Evolutionary conservation across 2,888 invertebrate species (phyloP), one percentile per base, ranked within the genome.

Genomic region (Gortyna flavago): DNA sequence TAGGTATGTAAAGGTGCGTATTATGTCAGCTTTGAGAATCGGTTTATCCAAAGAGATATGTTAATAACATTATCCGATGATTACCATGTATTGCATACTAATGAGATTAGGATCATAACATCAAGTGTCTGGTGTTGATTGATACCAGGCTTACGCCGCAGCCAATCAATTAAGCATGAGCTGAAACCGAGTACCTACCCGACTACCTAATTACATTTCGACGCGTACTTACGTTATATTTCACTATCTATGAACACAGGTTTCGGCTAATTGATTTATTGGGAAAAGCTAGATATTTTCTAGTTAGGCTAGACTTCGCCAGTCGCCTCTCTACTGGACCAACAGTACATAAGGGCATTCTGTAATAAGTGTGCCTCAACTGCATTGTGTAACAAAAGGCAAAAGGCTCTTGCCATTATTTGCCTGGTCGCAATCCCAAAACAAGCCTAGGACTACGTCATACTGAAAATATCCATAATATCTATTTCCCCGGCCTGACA

Each of bases 81-180:
- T 84, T 79, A 84, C 84, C 75, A 71, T 81, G 81, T 81, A 85
- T 78, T 87, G 83, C 86, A 86, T 87, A 84, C 81, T 87, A 86
- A 87, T 84, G 84, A 87, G 87, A 88, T 88, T 81, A 85, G 73
- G 69, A 87, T 84, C 72, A 79, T 67, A 83, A 83, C 75, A 86
- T 85, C 84, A 82, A 87, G 81, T 87, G 83, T 79, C 80, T 85
- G 86, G 83, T 85, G 81, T 83, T 87, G 88, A 89, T 89, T 88
- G 87, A 88, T 87, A 86, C 81, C 77, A 83, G 80, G 77, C 85
- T 81, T 72, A 80, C 75, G 71, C 59, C 70, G 72, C 80, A 84
- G 77, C 78, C 83, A 81, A 86, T 84, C 83, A 88, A 87, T 86
- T 87, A 84, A 83, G 67, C 78, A 75, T 65, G 74, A 78, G 54